phyloP scores from a whole-genome alignment of 2,888 invertebrate genomes.

The Hyalella azteca region DNA sequence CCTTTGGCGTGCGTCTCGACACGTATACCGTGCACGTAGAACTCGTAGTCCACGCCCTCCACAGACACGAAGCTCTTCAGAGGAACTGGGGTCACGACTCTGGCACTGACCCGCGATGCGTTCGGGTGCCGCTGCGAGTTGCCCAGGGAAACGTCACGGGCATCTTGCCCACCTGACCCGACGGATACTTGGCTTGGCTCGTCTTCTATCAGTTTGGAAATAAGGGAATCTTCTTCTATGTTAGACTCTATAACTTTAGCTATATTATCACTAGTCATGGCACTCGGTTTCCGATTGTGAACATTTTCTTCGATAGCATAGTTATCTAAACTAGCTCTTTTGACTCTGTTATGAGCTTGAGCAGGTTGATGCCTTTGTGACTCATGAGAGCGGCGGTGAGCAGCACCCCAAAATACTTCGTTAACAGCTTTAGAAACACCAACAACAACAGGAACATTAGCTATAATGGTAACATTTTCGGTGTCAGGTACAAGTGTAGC shows the following conservation, averaged over 20 bases:
- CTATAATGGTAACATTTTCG: neutral
- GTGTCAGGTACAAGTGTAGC: slow-evolving; percentile 25
- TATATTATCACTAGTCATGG: slow-evolving; percentile 21
- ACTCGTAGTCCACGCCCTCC: too few species aligned
- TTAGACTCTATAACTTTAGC: slow-evolving; percentile 22
- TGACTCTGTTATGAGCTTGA: slow-evolving; percentile 1
- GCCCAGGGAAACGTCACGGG: neutral
- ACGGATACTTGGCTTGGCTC: neutral
- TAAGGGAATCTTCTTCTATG: slow-evolving; percentile 14
- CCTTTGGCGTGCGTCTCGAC: slow-evolving; percentile 60
- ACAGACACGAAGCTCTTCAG: neutral
- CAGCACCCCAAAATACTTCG: slow-evolving; percentile 10
- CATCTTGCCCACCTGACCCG: neutral
- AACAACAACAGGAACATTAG: slow-evolving; percentile 3
- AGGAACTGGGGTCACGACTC: neutral
- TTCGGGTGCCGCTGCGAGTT: neutral
- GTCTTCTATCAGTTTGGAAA: too few species aligned
- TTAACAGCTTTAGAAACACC: neutral
- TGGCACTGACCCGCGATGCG: neutral
- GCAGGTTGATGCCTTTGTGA: slow-evolving; percentile 6
- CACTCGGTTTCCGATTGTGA: neutral
- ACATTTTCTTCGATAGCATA: neutral
- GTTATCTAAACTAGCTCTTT: slow-evolving; percentile 2
- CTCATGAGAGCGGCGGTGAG: neutral
- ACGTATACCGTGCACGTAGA: slow-evolving; percentile 60